Conservation (phyloP, 2,797 vertebrate species). For the Lindbergichthys nudifrons region DNA sequence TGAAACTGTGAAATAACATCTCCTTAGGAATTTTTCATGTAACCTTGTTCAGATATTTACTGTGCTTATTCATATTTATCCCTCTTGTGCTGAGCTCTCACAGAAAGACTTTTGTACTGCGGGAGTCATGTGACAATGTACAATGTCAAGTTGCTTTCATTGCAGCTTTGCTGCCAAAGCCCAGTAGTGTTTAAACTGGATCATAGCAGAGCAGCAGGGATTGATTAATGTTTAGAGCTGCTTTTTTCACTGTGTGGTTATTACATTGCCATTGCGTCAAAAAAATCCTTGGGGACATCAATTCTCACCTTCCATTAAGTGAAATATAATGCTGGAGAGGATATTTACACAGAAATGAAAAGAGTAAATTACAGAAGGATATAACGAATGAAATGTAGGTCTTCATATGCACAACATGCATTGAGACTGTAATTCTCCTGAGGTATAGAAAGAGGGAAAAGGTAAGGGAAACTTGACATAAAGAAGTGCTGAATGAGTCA, state of each 20-base stretch:
- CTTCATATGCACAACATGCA: slow-evolving; percentile 32
- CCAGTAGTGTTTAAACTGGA: slow-evolving; percentile 69
- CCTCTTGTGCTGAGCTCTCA: slow-evolving; percentile 43
- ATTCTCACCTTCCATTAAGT: slow-evolving; percentile 64
- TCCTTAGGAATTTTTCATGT: slow-evolving; percentile 2
- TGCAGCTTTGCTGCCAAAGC: slow-evolving; percentile 66
- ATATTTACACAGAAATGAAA: slow-evolving; percentile 62
- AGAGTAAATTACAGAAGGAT: slow-evolving; percentile 39
- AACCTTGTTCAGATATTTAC: slow-evolving; percentile 19
- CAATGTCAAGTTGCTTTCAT: slow-evolving; percentile 75
- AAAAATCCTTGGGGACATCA: slow-evolving; percentile 55
- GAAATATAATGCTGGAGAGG: slow-evolving; percentile 62
- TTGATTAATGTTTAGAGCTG: slow-evolving; percentile 63
- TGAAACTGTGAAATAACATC: slow-evolving; percentile 25
- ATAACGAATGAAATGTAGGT: slow-evolving; percentile 37
- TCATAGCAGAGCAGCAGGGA: slow-evolving; percentile 51
- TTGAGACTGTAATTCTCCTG: slow-evolving; percentile 15
- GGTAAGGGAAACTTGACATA: slow-evolving; percentile 22
- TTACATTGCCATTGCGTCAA: slow-evolving; percentile 45
- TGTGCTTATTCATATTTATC: slow-evolving; percentile 49
- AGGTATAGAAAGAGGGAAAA: slow-evolving; percentile 1
- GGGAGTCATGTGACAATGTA: slow-evolving; percentile 56
- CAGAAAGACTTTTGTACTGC: slow-evolving; percentile 38
- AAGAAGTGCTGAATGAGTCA: slow-evolving; percentile 46
- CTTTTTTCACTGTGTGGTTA: slow-evolving; percentile 58